Conservation (phyloP, 2,888 invertebrate genomes). For the Pinctada fucata region DNA sequence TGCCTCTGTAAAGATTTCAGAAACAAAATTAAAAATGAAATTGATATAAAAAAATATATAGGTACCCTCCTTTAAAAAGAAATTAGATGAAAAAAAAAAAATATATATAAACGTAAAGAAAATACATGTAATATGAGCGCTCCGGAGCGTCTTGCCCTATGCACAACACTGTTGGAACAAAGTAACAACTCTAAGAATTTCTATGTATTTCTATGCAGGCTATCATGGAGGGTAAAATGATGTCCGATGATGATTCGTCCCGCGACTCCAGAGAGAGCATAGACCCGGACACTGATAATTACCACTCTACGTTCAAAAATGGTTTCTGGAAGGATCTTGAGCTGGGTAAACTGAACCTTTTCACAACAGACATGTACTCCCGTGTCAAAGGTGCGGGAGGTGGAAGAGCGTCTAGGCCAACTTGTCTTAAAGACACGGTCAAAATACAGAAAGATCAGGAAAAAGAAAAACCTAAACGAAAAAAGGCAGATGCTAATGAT, state of each 20-base stretch:
- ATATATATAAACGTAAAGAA: too few species aligned
- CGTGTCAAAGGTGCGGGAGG: constrained; percentile 73
- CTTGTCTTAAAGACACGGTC: constrained; percentile 42
- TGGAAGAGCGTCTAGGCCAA: constrained; percentile 59
- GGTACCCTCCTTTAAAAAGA: too few species aligned
- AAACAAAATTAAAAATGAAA: too few species aligned
- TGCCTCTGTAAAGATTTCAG: too few species aligned
- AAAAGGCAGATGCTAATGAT: neutral
- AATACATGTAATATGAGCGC: too few species aligned
- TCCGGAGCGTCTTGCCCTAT: too few species aligned
- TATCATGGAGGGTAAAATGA: constrained; percentile 53
- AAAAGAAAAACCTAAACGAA: constrained; percentile 24
- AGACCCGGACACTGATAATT: constrained; percentile 30
- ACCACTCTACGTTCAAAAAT: constrained; percentile 68
- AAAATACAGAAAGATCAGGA: constrained; percentile 23
- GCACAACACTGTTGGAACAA: too few species aligned
- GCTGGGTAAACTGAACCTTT: constrained; percentile 73
- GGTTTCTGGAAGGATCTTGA: constrained; percentile 76
- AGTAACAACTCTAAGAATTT: too few species aligned
- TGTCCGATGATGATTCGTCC: constrained; percentile 27
- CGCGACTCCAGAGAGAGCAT: constrained; percentile 25
- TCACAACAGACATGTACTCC: constrained; percentile 76
- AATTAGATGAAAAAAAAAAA: too few species aligned
- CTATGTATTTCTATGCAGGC: constrained; percentile 38
- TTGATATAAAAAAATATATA: too few species aligned